Base-by-base conservation (phyloP, 2,888 invertebrate genomes). In the Stegophylla sp. region DNA sequence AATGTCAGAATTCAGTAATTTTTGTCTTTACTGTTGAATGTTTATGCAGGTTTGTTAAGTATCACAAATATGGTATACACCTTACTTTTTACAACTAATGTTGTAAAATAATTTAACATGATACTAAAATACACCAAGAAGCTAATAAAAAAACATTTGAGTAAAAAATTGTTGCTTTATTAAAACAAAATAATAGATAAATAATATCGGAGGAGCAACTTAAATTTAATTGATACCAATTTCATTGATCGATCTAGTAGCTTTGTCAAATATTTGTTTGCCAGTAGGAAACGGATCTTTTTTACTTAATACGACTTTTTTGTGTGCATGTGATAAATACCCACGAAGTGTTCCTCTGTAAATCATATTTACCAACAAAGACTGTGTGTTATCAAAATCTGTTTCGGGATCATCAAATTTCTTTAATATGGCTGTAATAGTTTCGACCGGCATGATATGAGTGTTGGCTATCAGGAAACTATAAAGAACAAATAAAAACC, bases 261-360 rank as follows among this genome's bases (percentile, higher is more conserved):
- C 28, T 79, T 79, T 79, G 5, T 79, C 79, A 51, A 79, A 79
- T 41, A 79, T 61, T 23, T 61, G 71, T 79, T 71, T 79, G n/a
- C 79, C 79, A 17, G 79, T 71, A 9, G 79, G 79, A 51, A 79
- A 79, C 26, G 79, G 69, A n/a, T 79, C 79, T 63, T 79, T 79
- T 71, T 79, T 79, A 79, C 79, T 79, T 4, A 79, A 61, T 0
- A 79, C 79, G 7, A 79, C 71, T 61, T 79, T 79, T 12, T 79
- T 79, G 7, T 79, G 79, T 1, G 79, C 61, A 23, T 79, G 79
- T 12, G 79, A 79, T 56, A 79, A 61, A 61, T 79, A 79, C 34
- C 79, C 79, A 3, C 79, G 79, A 13, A 79, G 69, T 34, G 79
- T 69, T 34, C 79, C 79, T 41, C 79, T 69, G 17, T 79, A 79